Base-by-base conservation (phyloP, 2,888 invertebrate genomes). In the Drosophila buzzatii region DNA sequence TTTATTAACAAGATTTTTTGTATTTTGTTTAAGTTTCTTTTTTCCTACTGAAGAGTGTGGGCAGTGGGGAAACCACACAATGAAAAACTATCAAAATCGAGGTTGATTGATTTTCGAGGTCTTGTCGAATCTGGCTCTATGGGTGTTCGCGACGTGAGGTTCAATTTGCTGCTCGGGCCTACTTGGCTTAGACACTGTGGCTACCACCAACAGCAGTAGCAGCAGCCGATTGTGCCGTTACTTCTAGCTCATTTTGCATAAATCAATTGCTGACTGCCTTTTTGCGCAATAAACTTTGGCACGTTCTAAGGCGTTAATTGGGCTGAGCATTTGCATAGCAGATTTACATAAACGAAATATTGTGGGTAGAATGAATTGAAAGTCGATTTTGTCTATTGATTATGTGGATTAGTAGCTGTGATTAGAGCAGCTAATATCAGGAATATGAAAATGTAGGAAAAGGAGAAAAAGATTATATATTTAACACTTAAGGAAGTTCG, bases 221-320 rank as follows among this genome's bases (percentile, higher is more conserved):
- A 27, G 27, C 27, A 27, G 27, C 7, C 5, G 60, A 53, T 52
- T 49, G 44, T 44, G 63, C 68, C 63, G 72, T 72, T 76, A 76
- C 44, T 72, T 64, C 27, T 8, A 20, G 41, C 51, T 45, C 45
- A 55, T 23, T 72, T 64, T 72, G 56, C 66, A 69, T 84, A 80
- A 84, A 82, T 84, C 78, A 84, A 72, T 70, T 73, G 27, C 27
- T 27, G 71, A 57, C 42, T 51, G 51, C 12, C 60, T 27, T 7
- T 80, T 80, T 81, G 71, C 77, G 83, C 81, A 80, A 76, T 63
- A 76, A 66, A 70, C 42, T 68, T 77, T 84, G 75, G 75, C 82
- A 79, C 86, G 85, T 79, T 85, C 76, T 66, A 70, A 73, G 68
- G 83, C 79, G 86, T 74, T 83, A 83, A 85, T 85, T 81, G 79